A percentile compares a stretch with the other conserved stretches of the same genome.
phyloP scores from a whole-genome alignment of 2,797 vertebrate species.

The Sparus aurata region DNA sequence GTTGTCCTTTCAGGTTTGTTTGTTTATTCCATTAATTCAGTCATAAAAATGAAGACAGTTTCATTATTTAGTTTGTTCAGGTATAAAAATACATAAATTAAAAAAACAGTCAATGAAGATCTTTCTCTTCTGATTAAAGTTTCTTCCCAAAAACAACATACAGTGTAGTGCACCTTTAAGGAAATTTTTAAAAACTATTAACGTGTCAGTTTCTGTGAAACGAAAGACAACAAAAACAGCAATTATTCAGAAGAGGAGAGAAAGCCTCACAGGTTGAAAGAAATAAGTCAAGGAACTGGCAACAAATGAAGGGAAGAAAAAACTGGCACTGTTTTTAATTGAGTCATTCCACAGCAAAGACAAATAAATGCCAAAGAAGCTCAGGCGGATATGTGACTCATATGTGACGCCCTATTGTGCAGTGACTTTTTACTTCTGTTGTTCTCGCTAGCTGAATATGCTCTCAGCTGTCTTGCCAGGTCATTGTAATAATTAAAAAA shows the following conservation, averaged over 20 bases:
- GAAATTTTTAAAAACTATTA: not conserved
- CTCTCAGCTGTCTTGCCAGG: not conserved
- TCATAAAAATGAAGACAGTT: too few relatives aligned
- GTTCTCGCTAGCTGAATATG: not conserved
- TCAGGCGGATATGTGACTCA: not conserved
- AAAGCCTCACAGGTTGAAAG: not conserved
- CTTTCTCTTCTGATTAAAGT: too few relatives aligned
- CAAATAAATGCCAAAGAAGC: not conserved
- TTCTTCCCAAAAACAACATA: too few relatives aligned
- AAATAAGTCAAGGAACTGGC: not conserved
- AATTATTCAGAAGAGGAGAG: conserved; percentile 1
- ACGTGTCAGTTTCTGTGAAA: not conserved
- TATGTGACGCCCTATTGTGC: conserved; percentile 1
- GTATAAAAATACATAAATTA: too few relatives aligned
- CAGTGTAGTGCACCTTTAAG: not conserved
- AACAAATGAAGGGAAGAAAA: not conserved
- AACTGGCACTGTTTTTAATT: not conserved
- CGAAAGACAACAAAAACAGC: not conserved
- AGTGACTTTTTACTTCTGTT: not conserved
- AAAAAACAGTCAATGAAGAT: too few relatives aligned
- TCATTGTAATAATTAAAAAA: not conserved
- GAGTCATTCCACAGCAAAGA: not conserved
- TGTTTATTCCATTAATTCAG: too few relatives aligned
- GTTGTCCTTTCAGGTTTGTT: too few relatives aligned
- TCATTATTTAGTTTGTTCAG: too few relatives aligned